Conservation (phyloP, 2,113 vertebrate genomes). For the Trichechus manatus region DNA sequence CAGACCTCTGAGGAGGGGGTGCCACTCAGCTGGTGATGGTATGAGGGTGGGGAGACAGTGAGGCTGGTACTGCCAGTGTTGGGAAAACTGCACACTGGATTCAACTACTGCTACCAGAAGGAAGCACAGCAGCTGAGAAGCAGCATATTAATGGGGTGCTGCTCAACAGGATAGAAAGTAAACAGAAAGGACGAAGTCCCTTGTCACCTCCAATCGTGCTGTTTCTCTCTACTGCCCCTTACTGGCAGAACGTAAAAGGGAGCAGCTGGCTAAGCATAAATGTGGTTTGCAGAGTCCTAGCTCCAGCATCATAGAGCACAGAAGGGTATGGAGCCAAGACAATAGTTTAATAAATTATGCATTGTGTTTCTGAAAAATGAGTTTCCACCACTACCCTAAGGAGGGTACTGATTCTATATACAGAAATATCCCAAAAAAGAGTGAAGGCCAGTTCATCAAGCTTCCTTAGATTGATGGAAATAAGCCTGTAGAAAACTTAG, state of each 20-base stretch:
- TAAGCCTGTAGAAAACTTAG: background rate
- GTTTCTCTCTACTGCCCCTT: accelerated
- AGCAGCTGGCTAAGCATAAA: background rate
- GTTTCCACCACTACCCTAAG: background rate
- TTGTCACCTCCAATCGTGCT: background rate
- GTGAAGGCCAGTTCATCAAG: background rate
- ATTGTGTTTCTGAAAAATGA: background rate
- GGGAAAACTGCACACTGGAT: background rate
- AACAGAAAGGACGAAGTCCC: background rate
- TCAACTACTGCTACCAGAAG: background rate
- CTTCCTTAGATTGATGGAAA: background rate
- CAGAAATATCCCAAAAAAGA: background rate
- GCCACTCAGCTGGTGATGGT: background rate
- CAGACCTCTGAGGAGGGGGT: background rate
- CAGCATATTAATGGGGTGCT: accelerated
- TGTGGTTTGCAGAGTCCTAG: background rate
- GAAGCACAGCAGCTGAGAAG: background rate
- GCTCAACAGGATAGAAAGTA: background rate
- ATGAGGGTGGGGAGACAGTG: background rate
- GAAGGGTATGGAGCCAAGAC: background rate
- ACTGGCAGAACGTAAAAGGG: too few species aligned
- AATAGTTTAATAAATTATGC: background rate
- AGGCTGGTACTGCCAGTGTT: too few species aligned
- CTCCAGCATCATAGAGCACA: background rate
- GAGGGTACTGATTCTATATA: background rate